Base-by-base conservation (phyloP, 2,113 vertebrate species). In the Cathartes aura region DNA sequence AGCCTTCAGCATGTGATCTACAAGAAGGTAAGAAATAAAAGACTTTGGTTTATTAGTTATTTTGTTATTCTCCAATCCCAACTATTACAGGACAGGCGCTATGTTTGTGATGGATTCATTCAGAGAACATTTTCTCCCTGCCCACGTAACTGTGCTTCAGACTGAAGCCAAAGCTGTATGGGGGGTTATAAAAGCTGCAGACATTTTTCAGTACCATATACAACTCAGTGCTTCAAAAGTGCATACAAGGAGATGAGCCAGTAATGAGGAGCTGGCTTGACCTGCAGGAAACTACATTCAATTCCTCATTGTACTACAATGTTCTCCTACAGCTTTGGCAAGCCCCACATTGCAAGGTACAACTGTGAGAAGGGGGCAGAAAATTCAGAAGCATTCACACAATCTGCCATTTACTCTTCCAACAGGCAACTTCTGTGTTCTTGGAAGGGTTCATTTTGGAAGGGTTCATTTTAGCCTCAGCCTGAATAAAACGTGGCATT, bases 111-210 rank as follows among this genome's bases (percentile, higher is more conserved):
- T 76, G 93, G 95, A 94, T 95, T 91, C 63, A 63, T 90, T 87
- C 34, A 70, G 81, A 91, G 94, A 90, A 95, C 93, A 59, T 86
- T 93, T 97, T 96, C 91, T 95, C 93, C 91, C 81, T 97, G 78
- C 89, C 90, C 87, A 91, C 50, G 1, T 76, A 94, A 95, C 78
- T 82, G 71, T 71, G 78, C 87, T 88, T 72, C 89, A 87, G 66
- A 20, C 82, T 27, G 88, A 96, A 94, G 78, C 91, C 94, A 91
- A 84, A 80, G 81, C 78, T 91, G 55, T 22, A 70, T 47, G 73
- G 78, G 60, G 91, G 83, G 74, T 88, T 85, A 82, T 79, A 82
- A 96, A 95, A 95, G 81, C 90, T 88, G 74, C 82, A 70, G 42
- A 82, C 45, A 5, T 84, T 95, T 92, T 94, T 73, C 91, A 88